Evolutionary conservation across 2,888 invertebrate species (phyloP).

Genomic region (Ommatoiulus sabulosus): DNA sequence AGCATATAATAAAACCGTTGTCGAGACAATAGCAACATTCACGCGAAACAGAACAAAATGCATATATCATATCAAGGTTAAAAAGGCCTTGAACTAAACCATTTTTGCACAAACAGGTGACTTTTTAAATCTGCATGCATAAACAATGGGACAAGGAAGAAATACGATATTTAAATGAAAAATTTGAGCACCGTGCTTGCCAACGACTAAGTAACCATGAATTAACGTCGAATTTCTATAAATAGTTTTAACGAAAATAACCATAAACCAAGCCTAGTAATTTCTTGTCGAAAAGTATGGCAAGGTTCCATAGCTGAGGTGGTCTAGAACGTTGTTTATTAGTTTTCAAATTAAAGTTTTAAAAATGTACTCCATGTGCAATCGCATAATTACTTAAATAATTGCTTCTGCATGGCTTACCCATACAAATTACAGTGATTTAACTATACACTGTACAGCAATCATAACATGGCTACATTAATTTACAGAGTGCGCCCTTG

Average conservation of each 20-base stretch:
- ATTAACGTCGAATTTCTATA: not conserved
- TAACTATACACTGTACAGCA: no score
- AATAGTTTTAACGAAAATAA: slow-evolving; percentile 21
- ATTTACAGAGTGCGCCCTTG: no score
- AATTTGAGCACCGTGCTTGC: not conserved
- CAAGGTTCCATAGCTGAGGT: slow-evolving; percentile 20
- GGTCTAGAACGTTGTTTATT: slow-evolving; percentile 11
- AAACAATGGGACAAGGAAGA: not conserved
- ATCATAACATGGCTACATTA: no score
- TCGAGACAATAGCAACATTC: slow-evolving; percentile 5
- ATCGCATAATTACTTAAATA: not conserved
- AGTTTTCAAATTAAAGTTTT: not conserved
- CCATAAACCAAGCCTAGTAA: not conserved
- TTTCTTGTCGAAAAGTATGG: not conserved
- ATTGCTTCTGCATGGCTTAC: no score
- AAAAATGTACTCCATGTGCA: not conserved
- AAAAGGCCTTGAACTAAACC: not conserved
- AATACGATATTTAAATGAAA: not conserved
- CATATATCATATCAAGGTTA: not conserved
- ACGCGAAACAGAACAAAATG: not conserved
- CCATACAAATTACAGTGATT: no score
- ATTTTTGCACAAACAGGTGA: not conserved
- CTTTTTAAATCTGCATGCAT: not conserved
- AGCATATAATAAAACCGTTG: slow-evolving; percentile 2
- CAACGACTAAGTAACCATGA: not conserved